Evolutionary conservation across 2,113 vertebrate genomes (phyloP), one percentile per base, ranked within the genome.

Genomic region (Recurvirostra avosetta): DNA sequence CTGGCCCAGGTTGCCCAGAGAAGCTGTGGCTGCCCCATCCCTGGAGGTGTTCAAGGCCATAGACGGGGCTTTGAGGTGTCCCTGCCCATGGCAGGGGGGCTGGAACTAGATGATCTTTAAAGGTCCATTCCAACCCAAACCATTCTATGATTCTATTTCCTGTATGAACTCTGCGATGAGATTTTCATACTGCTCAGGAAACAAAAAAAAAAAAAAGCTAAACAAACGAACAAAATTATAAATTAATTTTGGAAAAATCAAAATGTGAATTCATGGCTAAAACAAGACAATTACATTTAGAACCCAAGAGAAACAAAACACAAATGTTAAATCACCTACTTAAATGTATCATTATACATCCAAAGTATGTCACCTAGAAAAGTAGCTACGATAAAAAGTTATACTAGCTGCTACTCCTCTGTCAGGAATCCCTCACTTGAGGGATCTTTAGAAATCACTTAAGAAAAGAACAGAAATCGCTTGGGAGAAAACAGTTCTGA

Each of bases 11-110:
- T n/a, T n/a, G n/a, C n/a, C n/a, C n/a, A n/a, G n/a, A n/a, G n/a
- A n/a, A n/a, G n/a, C n/a, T n/a, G n/a, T n/a, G n/a, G n/a, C n/a
- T n/a, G n/a, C n/a, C n/a, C n/a, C n/a, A n/a, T n/a, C n/a, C n/a
- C n/a, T n/a, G n/a, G 34, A 0, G 43, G 25, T 14, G 36, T 1
- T 38, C 79, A 17, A 40, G 5, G 15, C 1, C 79, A 71, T 78
- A 45, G 65, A 47, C 0, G 0, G 34, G 55, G 30, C 18, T 84
- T 11, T 17, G 41, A 74, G 15, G 1, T 12, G 67, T 20, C 53
- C 43, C 73, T 80, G 30, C 23, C 25, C 38, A 30, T 3, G 13
- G 59, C 66, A 45, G 45, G 25, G 23, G 12, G 17, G 3, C 0
- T 8, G 2, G 11, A 3, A 63, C 2, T 2, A 3, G 25, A 8